phyloP scores from a whole-genome alignment of 2,113 vertebrate species.

The Peucedramus taeniatus region DNA sequence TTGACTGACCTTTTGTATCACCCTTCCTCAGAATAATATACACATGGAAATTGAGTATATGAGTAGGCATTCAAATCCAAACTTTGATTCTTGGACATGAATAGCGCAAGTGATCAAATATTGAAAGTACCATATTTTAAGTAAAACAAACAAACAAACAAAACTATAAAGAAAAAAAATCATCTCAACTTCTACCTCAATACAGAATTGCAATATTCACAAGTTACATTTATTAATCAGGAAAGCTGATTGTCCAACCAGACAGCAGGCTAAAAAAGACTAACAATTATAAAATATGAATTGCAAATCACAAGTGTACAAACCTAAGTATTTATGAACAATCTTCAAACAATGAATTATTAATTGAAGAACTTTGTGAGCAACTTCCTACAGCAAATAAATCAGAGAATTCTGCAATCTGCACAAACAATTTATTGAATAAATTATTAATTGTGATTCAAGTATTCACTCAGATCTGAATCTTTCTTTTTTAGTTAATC shows the following conservation, averaged over 20 bases:
- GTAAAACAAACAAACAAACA: neutral
- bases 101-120: neutral
- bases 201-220: neutral
- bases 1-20: neutral
- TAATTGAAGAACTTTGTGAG: conserved; percentile 43
- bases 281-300: conserved; percentile 2
- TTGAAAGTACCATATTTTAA: neutral
- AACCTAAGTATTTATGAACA: conserved; percentile 15
- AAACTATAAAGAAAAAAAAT: neutral
- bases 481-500: conserved; percentile 32
- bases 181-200: neutral
- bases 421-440: conserved; percentile 45
- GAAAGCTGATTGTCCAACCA: neutral
- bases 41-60: neutral
- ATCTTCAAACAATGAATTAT: conserved; percentile 41
- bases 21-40: neutral
- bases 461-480: neutral
- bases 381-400: conserved; percentile 45
- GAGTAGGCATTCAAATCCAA: neutral
- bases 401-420: conserved; percentile 10
- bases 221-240: neutral
- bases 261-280: neutral
- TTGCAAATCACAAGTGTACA: neutral
- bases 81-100: neutral
- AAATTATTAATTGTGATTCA: conserved; percentile 34